phyloP scores from a whole-genome alignment of 2,888 invertebrate species.

The Oscheius sp. region DNA sequence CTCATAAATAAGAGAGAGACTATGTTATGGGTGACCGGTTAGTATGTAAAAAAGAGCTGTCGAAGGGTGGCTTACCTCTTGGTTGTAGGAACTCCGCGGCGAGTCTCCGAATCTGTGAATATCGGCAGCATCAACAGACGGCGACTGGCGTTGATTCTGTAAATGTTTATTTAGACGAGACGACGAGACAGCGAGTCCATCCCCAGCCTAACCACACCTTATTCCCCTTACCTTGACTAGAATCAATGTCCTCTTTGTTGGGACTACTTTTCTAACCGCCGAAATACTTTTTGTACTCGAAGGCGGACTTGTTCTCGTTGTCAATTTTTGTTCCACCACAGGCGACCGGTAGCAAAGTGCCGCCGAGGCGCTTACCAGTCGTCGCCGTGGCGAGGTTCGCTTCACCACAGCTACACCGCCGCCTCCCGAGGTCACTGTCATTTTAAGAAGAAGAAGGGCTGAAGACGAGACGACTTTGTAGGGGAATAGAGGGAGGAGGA shows the following conservation, averaged over 20 bases:
- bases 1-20: not conserved
- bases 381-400: constrained; percentile 35
- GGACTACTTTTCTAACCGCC: constrained; percentile 13
- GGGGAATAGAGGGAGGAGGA: constrained; percentile 10
- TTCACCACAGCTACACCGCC: constrained; percentile 23
- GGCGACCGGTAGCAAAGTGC: constrained; percentile 31
- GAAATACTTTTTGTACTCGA: constrained; percentile 16
- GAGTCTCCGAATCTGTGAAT: constrained; percentile 58
- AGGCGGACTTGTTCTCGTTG: constrained; percentile 30
- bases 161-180: constrained; percentile 26
- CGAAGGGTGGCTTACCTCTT: constrained; percentile 21
- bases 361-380: constrained; percentile 32
- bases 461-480: not conserved
- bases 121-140: constrained; percentile 38
- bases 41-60: not conserved
- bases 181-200: no score
- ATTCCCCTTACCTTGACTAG: constrained; percentile 12
- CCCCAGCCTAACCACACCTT: no score
- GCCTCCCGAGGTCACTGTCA: constrained; percentile 7
- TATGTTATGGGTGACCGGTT: not conserved
- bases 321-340: constrained; percentile 22
- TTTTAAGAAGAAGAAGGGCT: not conserved
- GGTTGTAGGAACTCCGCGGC: constrained; percentile 46
- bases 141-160: constrained; percentile 41
- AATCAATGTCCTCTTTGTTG: not conserved